These are phyloP conservation scores for Leuciscus waleckii DNA, from an alignment of 2,797 vertebrate species.

Conservation along the genomic window DNA sequence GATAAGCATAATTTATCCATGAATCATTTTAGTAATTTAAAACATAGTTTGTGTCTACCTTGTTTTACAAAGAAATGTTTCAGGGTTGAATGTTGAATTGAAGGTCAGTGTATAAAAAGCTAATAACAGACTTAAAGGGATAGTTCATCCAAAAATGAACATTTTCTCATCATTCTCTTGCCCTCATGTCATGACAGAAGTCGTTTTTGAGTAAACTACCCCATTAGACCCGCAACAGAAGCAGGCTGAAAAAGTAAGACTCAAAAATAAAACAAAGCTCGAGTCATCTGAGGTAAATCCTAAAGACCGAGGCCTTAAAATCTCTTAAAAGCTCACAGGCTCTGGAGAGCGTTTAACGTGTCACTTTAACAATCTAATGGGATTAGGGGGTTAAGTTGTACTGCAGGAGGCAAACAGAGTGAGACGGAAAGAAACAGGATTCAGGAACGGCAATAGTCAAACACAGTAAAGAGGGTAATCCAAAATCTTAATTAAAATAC, in stretches of 20 bases:
- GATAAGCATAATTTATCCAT: neutral
- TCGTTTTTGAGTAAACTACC: neutral
- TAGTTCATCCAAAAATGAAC: neutral
- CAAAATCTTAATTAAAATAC: constrained; percentile 17
- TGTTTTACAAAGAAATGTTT: neutral
- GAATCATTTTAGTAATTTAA: neutral
- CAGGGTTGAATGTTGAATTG: neutral
- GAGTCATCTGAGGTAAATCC: constrained; percentile 59
- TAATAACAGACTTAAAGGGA: neutral
- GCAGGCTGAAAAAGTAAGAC: constrained; percentile 30
- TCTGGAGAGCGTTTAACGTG: constrained; percentile 69
- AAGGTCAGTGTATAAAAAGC: neutral
- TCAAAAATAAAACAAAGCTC: constrained; percentile 56
- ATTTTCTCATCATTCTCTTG: neutral
- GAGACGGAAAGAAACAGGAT: constrained; percentile 42
- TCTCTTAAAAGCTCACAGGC: constrained; percentile 63
- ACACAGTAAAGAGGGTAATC: neutral
- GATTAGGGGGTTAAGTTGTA: constrained; percentile 68
- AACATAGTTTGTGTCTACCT: neutral
- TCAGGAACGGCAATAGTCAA: constrained; percentile 30
- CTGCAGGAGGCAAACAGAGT: constrained; percentile 22
- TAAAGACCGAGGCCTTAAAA: constrained; percentile 64
- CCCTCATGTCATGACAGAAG: neutral
- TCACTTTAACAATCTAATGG: constrained; percentile 75
- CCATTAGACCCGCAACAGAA: constrained; percentile 10